Conservation (phyloP, 2,113 vertebrate genomes). For the Carassius gibelio region DNA sequence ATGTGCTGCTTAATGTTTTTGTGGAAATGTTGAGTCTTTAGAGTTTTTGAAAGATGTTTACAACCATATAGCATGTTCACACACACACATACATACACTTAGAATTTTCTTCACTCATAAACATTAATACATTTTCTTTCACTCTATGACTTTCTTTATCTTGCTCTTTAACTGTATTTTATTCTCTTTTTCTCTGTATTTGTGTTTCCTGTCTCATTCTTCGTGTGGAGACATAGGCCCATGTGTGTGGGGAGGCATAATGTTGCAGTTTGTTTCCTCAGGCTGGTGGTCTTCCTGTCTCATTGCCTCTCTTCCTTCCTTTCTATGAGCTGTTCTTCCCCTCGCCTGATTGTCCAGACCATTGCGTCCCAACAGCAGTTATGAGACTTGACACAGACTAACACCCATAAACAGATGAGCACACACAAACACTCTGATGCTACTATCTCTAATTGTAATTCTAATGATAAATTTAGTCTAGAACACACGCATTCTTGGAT, state of each 20-base stretch:
- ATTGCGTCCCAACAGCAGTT: slow-evolving; percentile 52
- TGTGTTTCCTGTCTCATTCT: neutral
- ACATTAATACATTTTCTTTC: neutral
- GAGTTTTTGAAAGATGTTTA: slow-evolving; percentile 15
- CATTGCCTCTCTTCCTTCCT: slow-evolving; percentile 49
- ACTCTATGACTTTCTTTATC: slow-evolving; percentile 4
- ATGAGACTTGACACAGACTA: slow-evolving; percentile 25
- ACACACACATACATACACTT: neutral
- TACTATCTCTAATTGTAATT: neutral
- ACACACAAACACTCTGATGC: neutral
- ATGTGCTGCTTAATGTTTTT: neutral
- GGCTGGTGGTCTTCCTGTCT: slow-evolving; percentile 56
- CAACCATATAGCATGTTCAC: neutral
- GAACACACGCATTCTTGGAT: too few relatives aligned
- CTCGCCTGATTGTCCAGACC: slow-evolving; percentile 34
- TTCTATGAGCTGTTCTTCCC: slow-evolving; percentile 39
- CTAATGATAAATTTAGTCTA: too few relatives aligned
- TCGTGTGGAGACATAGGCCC: neutral
- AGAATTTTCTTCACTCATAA: too few relatives aligned
- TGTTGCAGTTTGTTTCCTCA: slow-evolving; percentile 16
- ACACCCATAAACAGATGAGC: neutral
- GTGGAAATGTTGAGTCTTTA: neutral
- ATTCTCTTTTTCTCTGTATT: neutral
- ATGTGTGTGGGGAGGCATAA: slow-evolving; percentile 14
- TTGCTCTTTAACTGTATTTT: neutral